phyloP scores from a whole-genome alignment of 2,888 invertebrate species.

The Anthophora plumipes region DNA sequence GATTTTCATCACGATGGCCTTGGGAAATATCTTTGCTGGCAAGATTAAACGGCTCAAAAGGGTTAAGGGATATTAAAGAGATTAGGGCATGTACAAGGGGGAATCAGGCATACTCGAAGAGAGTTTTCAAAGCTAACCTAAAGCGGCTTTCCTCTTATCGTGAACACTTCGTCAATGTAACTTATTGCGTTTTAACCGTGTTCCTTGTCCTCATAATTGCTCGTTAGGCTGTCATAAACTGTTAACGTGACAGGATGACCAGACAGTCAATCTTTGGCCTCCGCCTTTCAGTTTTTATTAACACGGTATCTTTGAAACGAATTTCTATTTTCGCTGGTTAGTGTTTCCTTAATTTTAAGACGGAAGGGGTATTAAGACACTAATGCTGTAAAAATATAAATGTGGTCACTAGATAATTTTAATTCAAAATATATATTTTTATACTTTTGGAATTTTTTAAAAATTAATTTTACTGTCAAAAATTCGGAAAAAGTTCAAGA shows the following conservation, averaged over 20 bases:
- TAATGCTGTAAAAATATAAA: too few relatives aligned
- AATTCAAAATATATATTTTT: too few relatives aligned
- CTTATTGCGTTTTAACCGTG: constrained; percentile 18
- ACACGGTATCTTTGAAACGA: too few relatives aligned
- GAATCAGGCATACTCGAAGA: constrained; percentile 22
- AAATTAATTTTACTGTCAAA: too few relatives aligned
- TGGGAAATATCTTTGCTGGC: constrained; percentile 55
- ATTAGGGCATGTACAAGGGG: constrained; percentile 45
- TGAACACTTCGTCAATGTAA: neutral
- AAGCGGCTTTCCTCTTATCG: constrained; percentile 23
- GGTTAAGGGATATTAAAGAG: constrained; percentile 61
- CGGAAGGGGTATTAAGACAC: too few relatives aligned
- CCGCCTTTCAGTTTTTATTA: too few relatives aligned
- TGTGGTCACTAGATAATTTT: too few relatives aligned
- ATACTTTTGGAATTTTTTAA: too few relatives aligned
- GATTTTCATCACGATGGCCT: constrained; percentile 64
- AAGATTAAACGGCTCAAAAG: constrained; percentile 64
- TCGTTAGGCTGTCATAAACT: constrained; percentile 3
- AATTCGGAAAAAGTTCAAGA: too few relatives aligned
- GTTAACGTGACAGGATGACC: neutral
- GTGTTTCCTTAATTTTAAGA: too few relatives aligned
- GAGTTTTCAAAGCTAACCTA: constrained; percentile 39
- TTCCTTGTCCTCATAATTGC: neutral
- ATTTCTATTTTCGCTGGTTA: neutral
- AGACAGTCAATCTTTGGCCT: neutral